phyloP scores from a whole-genome alignment of 2,113 vertebrate species.

The Nymphicus hollandicus region DNA sequence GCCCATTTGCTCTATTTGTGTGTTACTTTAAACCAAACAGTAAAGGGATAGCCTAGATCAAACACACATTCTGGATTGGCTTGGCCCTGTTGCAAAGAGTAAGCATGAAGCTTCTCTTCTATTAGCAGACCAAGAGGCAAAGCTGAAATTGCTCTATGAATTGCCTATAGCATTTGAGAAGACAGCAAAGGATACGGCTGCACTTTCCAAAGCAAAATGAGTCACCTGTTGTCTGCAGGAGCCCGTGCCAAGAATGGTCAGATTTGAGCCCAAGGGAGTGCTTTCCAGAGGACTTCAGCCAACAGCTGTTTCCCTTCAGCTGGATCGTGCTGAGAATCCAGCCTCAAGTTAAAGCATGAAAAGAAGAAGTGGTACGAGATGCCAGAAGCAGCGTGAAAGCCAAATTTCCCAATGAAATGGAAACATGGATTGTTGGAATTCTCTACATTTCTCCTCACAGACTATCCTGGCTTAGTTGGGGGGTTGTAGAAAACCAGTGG shows the following conservation, averaged over 20 bases:
- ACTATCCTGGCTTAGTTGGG: not conserved
- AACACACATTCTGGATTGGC: not conserved
- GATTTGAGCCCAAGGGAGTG: not conserved
- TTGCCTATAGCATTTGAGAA: not conserved
- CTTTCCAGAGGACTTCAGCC: constrained; percentile 34
- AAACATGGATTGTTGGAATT: not conserved
- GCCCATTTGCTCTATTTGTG: not conserved
- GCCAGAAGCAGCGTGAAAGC: constrained; percentile 1
- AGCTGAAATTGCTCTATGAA: not conserved
- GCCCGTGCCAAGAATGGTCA: constrained; percentile 7
- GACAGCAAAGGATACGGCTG: not conserved
- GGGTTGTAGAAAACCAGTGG: not conserved
- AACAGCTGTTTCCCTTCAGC: constrained; percentile 58
- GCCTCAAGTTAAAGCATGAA: not conserved
- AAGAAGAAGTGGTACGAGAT: not conserved
- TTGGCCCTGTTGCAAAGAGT: not conserved
- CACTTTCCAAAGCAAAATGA: not conserved
- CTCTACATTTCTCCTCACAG: not conserved
- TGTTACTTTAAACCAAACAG: not conserved
- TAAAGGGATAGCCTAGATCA: not conserved
- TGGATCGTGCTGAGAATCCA: constrained; percentile 23
- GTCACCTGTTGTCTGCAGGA: constrained; percentile 58
- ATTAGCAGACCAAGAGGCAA: constrained; percentile 3
- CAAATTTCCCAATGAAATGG: not conserved
- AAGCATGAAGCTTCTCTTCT: not conserved